A percentile compares a stretch with the other conserved stretches of the same genome.
These are phyloP conservation scores for Pseudobourletiella spinata DNA, from an alignment of 1,140 invertebrate genomes.

Conservation along the genomic window DNA sequence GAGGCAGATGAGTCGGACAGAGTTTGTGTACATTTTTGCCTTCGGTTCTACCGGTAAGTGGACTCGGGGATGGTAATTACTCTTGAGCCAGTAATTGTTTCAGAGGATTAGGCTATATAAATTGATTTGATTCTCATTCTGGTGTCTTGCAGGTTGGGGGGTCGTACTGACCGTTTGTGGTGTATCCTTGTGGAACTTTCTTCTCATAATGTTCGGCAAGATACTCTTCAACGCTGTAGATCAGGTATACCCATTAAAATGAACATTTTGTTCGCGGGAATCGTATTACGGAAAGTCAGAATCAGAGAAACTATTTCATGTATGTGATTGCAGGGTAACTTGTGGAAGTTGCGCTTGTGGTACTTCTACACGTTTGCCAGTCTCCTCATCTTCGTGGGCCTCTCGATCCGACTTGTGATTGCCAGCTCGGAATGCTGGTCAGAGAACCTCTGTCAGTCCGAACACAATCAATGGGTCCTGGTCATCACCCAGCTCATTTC, in stretches of 20 bases:
- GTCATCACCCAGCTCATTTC: neutral
- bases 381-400: neutral
- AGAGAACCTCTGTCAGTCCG: neutral
- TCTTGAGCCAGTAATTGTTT: neutral
- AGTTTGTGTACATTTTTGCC: constrained; percentile 1
- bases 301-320: neutral
- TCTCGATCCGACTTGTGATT: neutral
- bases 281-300: neutral
- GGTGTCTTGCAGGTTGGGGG: neutral
- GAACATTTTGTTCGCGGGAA: neutral
- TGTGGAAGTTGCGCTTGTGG: neutral
- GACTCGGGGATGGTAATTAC: neutral
- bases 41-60: neutral
- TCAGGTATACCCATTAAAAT: neutral
- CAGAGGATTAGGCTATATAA: too few species aligned
- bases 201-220: neutral
- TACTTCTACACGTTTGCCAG: neutral
- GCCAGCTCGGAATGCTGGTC: neutral
- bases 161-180: neutral
- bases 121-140: neutral
- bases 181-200: neutral
- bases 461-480: neutral
- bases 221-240: neutral
- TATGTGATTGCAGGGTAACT: neutral
- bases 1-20: neutral